These are phyloP conservation scores for Pelmatolapia mariae DNA, from an alignment of 2,113 vertebrate species.

Conservation along the genomic window DNA sequence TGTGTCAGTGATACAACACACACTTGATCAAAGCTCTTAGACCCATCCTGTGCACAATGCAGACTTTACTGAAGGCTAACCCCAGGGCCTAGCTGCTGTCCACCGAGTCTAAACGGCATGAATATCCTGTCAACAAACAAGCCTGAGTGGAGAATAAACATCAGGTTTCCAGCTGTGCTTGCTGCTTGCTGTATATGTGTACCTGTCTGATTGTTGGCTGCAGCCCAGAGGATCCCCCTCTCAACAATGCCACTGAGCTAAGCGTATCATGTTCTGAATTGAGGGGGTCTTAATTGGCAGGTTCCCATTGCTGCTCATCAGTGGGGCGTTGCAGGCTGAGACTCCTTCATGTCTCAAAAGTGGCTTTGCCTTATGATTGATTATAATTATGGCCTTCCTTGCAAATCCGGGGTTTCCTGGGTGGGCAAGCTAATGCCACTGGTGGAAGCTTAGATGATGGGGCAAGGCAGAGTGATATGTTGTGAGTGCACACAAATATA, in stretches of 20 bases:
- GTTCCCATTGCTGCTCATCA: conserved; percentile 6
- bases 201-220: background rate
- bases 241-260: background rate
- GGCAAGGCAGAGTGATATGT: background rate
- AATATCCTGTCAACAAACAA: background rate
- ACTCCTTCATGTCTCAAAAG: conserved; percentile 16
- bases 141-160: background rate
- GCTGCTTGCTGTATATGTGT: background rate
- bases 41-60: too few relatives aligned
- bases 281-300: conserved; percentile 34
- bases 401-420: conserved; percentile 33
- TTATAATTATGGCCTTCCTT: conserved; percentile 40
- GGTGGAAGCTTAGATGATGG: conserved; percentile 12
- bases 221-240: background rate
- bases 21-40: background rate
- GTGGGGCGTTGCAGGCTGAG: background rate
- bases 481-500: background rate
- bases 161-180: background rate
- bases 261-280: background rate
- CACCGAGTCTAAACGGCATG: background rate
- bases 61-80: background rate
- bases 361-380: conserved; percentile 40
- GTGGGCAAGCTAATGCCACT: conserved; percentile 8
- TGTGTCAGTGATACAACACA: background rate
- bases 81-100: background rate